Percentiles rank a stretch among this genome's conserved stretches.
phyloP scores from a whole-genome alignment of 2,113 vertebrate species.

The Pseudonaja textilis region DNA sequence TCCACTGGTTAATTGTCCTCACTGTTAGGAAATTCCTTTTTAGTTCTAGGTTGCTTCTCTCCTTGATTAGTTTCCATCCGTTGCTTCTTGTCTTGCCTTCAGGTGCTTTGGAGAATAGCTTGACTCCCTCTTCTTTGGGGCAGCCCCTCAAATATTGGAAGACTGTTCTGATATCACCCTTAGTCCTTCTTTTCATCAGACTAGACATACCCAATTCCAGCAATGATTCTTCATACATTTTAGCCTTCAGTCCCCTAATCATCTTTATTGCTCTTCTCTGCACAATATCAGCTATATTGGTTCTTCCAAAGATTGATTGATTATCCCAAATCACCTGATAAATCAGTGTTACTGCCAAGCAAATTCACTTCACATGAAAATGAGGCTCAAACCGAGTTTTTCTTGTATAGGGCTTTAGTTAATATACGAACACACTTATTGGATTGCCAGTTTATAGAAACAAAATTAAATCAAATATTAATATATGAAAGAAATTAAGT shows the following conservation, averaged over 20 bases:
- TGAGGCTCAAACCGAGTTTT: neutral
- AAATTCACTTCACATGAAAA: neutral
- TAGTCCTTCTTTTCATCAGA: neutral
- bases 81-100: no score
- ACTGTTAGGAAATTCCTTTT: neutral
- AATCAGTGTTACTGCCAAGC: neutral
- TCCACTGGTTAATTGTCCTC: neutral
- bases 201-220: neutral
- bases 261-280: neutral
- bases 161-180: neutral
- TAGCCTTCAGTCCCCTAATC: neutral
- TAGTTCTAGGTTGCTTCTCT: neutral
- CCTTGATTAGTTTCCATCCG: neutral
- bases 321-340: neutral
- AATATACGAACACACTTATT: neutral
- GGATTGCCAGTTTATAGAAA: neutral
- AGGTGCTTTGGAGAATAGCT: no score
- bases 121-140: neutral
- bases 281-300: neutral
- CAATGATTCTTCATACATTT: neutral
- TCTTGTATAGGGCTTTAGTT: neutral
- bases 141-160: neutral
- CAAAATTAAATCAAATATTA: neutral
- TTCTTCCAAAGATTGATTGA: neutral
- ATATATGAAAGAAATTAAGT: no score